Base-by-base conservation (phyloP, 2,888 invertebrate genomes). In the Callosobruchus maculatus region DNA sequence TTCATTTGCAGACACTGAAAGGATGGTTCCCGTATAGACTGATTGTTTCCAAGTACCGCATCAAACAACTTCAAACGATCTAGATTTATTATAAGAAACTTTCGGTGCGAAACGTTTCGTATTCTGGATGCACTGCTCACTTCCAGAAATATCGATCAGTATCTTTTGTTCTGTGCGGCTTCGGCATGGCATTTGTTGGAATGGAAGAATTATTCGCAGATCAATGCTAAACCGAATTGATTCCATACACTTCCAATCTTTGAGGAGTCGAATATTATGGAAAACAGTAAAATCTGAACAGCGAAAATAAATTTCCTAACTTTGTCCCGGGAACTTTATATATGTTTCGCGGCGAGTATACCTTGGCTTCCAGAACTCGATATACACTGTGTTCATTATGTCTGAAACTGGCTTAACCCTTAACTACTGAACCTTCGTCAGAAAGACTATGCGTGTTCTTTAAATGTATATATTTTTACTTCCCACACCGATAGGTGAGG, bases 301-400 rank as follows among this genome's bases (percentile, higher is more conserved):
- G 74, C 71, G 74, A 73, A 71, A 76, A 76, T 76, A 76, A 74
- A 74, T 76, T 76, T 76, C 72, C 80, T 78, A 49, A 49, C 49
- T 49, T 79, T 81, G 82, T 80, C 82, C 82, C 76, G 77, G 79
- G 75, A 78, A 80, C 77, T 80, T 79, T 79, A 80, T 81, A 83
- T 81, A 82, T 81, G 82, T 79, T 76, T 77, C 80, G 83, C 81
- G 84, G 83, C 83, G 83, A 83, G 83, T 83, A 82, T 80, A 80
- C 80, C 81, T 82, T 83, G 82, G 83, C 84, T 82, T 81, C 81
- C 80, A 49, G 83, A 82, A 84, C 84, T 82, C 83, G 82, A 82
- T 83, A 84, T 84, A 85, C 82, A 82, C 26, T 26, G 7, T 26
- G n/a, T n/a, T n/a, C n/a, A n/a, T n/a, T n/a, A n/a, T n/a, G n/a